phyloP scores from a whole-genome alignment of 2,888 invertebrate species.

The Drosophila neoperkinsi region DNA sequence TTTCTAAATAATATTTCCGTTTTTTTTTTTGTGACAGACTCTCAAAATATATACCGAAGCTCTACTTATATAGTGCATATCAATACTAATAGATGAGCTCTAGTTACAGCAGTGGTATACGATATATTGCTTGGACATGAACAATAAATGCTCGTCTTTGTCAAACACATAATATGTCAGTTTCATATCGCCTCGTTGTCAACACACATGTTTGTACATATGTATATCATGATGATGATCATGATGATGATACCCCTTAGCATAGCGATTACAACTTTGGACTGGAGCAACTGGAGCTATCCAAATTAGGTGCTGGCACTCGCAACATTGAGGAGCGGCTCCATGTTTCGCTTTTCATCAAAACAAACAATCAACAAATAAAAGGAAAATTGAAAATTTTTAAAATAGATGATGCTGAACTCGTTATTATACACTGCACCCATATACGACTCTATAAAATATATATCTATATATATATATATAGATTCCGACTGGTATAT shows the following conservation, averaged over 20 bases:
- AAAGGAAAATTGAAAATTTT: slow-evolving; percentile 75
- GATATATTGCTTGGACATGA: neutral
- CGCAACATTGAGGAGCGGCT: slow-evolving; percentile 29
- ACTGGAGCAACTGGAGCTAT: slow-evolving; percentile 46
- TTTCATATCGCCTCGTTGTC: neutral
- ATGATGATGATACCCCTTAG: slow-evolving; percentile 20
- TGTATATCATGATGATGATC: neutral
- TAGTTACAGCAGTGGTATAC: neutral
- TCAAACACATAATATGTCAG: neutral
- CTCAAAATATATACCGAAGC: neutral
- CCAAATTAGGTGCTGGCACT: slow-evolving; percentile 64
- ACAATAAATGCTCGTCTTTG: neutral
- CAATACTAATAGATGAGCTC: neutral
- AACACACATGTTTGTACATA: neutral
- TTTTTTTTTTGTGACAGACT: neutral
- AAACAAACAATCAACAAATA: slow-evolving; percentile 51
- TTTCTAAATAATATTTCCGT: neutral
- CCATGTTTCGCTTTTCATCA: slow-evolving; percentile 59
- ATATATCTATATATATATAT: neutral
- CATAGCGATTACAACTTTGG: slow-evolving; percentile 12
- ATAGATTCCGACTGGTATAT: neutral
- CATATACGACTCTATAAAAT: neutral
- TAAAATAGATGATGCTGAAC: slow-evolving; percentile 51
- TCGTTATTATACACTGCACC: slow-evolving; percentile 24
- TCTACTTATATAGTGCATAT: neutral